Conservation (phyloP, 2,113 vertebrate genomes). For the Pollachius pollachius region DNA sequence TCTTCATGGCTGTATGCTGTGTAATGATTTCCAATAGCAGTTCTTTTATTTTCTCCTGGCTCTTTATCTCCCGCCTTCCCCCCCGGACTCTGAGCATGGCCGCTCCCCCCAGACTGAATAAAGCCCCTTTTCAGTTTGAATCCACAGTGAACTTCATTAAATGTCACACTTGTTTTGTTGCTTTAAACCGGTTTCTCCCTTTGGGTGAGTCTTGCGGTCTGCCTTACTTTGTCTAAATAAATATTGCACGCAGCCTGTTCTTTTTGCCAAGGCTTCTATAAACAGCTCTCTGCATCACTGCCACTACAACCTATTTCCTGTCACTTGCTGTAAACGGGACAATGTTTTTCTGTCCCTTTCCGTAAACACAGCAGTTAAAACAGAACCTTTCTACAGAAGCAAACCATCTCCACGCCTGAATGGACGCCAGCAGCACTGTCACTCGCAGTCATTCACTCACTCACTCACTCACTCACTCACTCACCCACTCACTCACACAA, state of each 20-base stretch:
- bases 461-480: conserved; percentile 11
- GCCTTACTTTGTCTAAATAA: too few species aligned
- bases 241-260: too few species aligned
- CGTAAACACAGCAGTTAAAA: neutral
- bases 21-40: conserved; percentile 56
- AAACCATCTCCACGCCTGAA: too few species aligned
- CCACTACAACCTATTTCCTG: too few species aligned
- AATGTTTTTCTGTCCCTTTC: neutral
- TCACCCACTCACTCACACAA: conserved; percentile 1
- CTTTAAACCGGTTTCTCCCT: too few species aligned
- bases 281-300: too few species aligned
- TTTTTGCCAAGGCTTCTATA: too few species aligned
- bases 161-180: too few species aligned
- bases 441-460: conserved; percentile 13
- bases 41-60: conserved; percentile 16
- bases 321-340: too few species aligned
- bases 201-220: too few species aligned
- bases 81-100: conserved; percentile 29
- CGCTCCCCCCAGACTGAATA: conserved; percentile 35
- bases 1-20: conserved; percentile 35
- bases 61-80: conserved; percentile 9
- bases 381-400: too few species aligned
- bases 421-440: neutral
- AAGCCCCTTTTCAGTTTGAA: neutral
- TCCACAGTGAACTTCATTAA: too few species aligned